Percentiles rank a stretch among this genome's conserved stretches.
Conservation (phyloP, 2,888 invertebrate genomes). For the Drosophila mercatorum region DNA sequence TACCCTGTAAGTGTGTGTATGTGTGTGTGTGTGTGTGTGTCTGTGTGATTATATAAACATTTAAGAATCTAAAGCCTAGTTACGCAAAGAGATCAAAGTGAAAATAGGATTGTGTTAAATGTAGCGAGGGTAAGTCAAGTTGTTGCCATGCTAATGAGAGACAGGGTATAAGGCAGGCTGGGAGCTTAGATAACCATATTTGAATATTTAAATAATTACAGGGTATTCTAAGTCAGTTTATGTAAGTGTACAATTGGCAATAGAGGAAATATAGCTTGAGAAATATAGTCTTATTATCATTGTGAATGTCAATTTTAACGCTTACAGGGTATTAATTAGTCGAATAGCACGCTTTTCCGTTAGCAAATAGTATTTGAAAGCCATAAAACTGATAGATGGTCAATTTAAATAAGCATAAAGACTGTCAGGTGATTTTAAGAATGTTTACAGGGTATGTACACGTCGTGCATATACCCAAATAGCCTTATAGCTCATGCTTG, state of each 20-base stretch:
- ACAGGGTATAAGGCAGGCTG: not conserved
- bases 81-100: constrained; percentile 17
- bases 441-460: constrained; percentile 1
- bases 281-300: too few species aligned
- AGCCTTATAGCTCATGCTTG: not conserved
- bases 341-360: too few species aligned
- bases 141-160: not conserved
- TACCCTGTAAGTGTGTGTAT: constrained; percentile 27
- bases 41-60: not conserved
- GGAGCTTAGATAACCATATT: not conserved
- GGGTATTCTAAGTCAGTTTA: not conserved
- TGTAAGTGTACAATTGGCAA: not conserved
- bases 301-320: not conserved
- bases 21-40: not conserved
- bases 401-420: not conserved
- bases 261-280: not conserved
- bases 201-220: not conserved
- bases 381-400: not conserved
- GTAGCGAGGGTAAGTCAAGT: not conserved
- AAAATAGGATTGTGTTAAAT: constrained; percentile 1
- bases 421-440: not conserved
- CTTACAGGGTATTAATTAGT: constrained; percentile 18
- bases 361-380: not conserved
- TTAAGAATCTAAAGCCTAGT: not conserved
- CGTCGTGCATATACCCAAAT: not conserved